Evolutionary conservation across 1,140 invertebrate genomes (phyloP).

Genomic region (Anastrepha ludens): DNA sequence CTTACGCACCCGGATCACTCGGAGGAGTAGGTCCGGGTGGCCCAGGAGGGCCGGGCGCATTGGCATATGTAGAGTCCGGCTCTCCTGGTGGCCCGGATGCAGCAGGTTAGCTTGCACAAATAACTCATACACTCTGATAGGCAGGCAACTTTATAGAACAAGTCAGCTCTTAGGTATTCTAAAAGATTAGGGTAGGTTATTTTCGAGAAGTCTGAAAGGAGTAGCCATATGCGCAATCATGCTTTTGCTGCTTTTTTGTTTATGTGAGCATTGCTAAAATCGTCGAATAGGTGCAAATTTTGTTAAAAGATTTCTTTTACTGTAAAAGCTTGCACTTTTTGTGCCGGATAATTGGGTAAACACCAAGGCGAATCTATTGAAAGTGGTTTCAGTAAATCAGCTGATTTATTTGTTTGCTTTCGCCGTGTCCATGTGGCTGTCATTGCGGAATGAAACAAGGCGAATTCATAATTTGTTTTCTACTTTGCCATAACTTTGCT

Average conservation of each 20-base stretch:
- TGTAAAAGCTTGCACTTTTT: too few relatives aligned
- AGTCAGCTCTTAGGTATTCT: too few relatives aligned
- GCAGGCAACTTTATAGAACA: not conserved
- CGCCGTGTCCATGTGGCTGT: too few relatives aligned
- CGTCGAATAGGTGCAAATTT: not conserved
- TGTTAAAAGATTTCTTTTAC: not conserved
- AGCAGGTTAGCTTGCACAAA: slow-evolving; percentile 66
- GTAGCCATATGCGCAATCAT: not conserved
- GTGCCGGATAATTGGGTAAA: too few relatives aligned
- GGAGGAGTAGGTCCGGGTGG: slow-evolving; percentile 53
- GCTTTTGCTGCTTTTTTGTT: not conserved
- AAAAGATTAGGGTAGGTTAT: not conserved
- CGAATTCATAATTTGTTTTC: too few relatives aligned
- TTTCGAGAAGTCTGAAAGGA: not conserved
- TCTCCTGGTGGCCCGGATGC: slow-evolving; percentile 72
- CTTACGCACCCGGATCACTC: slow-evolving; percentile 49
- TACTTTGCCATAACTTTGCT: too few relatives aligned
- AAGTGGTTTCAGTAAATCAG: too few relatives aligned
- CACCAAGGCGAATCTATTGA: too few relatives aligned
- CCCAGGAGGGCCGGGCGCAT: slow-evolving; percentile 48
- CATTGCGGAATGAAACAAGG: too few relatives aligned
- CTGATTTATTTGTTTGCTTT: too few relatives aligned
- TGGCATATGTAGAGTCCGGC: slow-evolving; percentile 63
- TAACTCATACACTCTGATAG: not conserved
- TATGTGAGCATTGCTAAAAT: not conserved